Evolutionary conservation across 2,888 invertebrate genomes (phyloP).

Genomic region (Leptinotarsa rubiginosa): DNA sequence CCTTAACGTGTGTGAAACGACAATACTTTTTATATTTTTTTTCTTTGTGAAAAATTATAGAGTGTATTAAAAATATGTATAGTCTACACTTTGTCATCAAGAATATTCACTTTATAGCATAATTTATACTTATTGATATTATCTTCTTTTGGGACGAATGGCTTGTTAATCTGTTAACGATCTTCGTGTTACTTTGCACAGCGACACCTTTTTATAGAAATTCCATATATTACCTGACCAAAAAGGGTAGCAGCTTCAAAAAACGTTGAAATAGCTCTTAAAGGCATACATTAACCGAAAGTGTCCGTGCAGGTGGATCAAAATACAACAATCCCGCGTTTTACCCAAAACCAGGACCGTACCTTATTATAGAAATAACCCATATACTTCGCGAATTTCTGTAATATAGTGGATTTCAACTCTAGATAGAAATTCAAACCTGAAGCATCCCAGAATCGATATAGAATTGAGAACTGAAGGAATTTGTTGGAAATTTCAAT

Average conservation of each 20-base stretch:
- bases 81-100: too few species aligned
- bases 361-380: neutral
- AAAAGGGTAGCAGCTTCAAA: slow-evolving; percentile 33
- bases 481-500: too few species aligned
- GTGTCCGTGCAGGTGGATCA: slow-evolving; percentile 50
- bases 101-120: neutral
- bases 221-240: slow-evolving; percentile 29
- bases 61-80: too few species aligned
- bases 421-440: too few species aligned
- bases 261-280: slow-evolving; percentile 42
- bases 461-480: too few species aligned
- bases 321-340: slow-evolving; percentile 38
- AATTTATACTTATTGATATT: neutral
- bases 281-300: slow-evolving; percentile 46
- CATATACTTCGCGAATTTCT: too few species aligned
- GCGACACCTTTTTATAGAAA: neutral
- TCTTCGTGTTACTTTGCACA: neutral
- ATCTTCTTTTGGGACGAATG: too few species aligned
- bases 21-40: too few species aligned
- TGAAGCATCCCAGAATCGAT: too few species aligned
- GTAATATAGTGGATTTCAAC: too few species aligned
- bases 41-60: too few species aligned
- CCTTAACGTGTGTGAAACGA: too few species aligned
- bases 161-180: neutral
- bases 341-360: slow-evolving; percentile 35